Base-by-base conservation (phyloP, 2,113 vertebrate species). In the Silurus meridionalis region DNA sequence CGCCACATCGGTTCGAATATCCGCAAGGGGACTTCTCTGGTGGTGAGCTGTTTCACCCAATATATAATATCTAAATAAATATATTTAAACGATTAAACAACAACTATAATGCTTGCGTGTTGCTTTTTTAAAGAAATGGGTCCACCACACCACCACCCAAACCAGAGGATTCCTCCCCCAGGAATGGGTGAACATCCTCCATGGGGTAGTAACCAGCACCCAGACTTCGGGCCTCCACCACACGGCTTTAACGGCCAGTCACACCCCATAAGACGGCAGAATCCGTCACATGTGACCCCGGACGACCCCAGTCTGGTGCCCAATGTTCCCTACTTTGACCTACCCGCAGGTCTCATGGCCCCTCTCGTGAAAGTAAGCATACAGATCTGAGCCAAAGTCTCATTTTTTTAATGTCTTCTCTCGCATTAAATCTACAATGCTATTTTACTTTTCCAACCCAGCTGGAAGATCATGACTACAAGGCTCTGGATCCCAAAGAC, bases 311-410 rank as follows among this genome's bases (percentile, higher is more conserved):
- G 97, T 19, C 94, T 99, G 91, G 98, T 99, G 72, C 98, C 98
- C 53, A 99, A 99, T 0, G 98, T 99, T 4, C 98, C 98, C 55
- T 99, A 99, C 93, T 99, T 99, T 0, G 98, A 99, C 75, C 95
- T 99, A n/a, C 98, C 98, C 0, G 98, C 98, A 0, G 98, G 98
- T 19, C 96, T 99, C 64, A 99, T 99, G 97, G 98, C 98, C 25
- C 98, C 98, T 0, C 94, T 99, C 0, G 97, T 99, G 61, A 99
- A 99, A 93, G 98, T 98, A 89, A 89, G 92, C 82, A 1, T 69
- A 19, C 23, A 61, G 9, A 23, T 48, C 50, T 77, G 3, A 37
- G 19, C 28, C 19, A 64, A 6, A 37, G 21, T 50, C 46, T 61
- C 17, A 17, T 63, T 80, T 61, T n/a, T 57, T 52, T 69, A 21